Evolutionary conservation across 2,888 invertebrate genomes (phyloP).

Genomic region (Meiosimyza platycephala): DNA sequence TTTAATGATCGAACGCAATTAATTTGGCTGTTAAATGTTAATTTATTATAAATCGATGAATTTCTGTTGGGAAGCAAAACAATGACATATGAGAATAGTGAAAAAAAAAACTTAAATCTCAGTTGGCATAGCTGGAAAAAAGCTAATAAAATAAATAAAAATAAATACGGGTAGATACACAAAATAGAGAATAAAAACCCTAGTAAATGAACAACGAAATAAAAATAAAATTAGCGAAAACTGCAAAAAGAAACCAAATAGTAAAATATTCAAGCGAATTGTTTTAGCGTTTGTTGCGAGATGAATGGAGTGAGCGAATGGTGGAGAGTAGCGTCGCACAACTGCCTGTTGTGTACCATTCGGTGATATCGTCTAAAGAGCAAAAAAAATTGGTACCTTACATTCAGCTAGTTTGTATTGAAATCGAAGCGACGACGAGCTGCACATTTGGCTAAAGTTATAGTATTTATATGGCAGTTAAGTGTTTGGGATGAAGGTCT

Average conservation of each 20-base stretch:
- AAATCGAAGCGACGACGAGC: neutral
- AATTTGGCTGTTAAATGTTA: neutral
- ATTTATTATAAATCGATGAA: neutral
- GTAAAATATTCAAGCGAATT: neutral
- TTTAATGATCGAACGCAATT: no score
- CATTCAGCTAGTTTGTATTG: neutral
- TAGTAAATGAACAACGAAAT: conserved; percentile 12
- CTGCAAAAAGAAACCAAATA: no score
- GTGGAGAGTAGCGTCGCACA: neutral
- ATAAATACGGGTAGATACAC: conserved; percentile 28
- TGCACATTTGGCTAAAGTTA: neutral
- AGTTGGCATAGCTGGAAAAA: conserved; percentile 38
- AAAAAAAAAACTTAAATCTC: neutral
- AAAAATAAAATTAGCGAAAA: conserved; percentile 8
- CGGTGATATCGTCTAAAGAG: conserved; percentile 34
- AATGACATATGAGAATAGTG: neutral
- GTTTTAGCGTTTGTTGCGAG: conserved; percentile 2
- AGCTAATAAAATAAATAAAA: conserved; percentile 43
- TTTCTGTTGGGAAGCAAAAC: no score
- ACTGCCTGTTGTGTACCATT: conserved; percentile 35
- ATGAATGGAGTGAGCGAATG: neutral
- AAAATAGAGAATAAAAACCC: conserved; percentile 1
- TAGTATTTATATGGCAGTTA: neutral
- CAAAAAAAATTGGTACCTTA: conserved; percentile 10
- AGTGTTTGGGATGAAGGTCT: conserved; percentile 2